phyloP scores from a whole-genome alignment of 2,113 vertebrate genomes.

The Trematocara variabile region DNA sequence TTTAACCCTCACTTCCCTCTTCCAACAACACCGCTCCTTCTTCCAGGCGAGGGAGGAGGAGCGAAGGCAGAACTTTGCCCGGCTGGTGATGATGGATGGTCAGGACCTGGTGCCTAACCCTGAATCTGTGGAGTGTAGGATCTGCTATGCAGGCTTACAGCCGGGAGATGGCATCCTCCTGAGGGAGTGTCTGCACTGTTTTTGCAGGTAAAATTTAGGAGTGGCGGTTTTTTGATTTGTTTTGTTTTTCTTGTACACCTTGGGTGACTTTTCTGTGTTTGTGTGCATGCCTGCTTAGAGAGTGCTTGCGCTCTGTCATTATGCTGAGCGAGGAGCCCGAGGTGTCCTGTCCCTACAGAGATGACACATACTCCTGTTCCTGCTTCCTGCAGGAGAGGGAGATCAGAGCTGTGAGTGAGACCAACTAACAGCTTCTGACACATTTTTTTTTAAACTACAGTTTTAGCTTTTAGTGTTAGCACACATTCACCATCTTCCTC shows the following conservation, averaged over 20 bases:
- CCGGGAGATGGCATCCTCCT: constrained; percentile 79
- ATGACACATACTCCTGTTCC: constrained; percentile 77
- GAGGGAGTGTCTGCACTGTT: constrained; percentile 84
- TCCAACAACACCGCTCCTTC: not conserved
- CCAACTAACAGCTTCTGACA: not conserved
- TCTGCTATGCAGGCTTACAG: constrained; percentile 76
- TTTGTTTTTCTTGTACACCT: not conserved
- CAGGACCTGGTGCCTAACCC: constrained; percentile 80
- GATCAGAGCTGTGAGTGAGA: constrained; percentile 78
- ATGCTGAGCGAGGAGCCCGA: constrained; percentile 79
- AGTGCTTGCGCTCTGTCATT: constrained; percentile 81
- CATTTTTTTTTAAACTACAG: not conserved
- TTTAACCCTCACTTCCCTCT: not conserved
- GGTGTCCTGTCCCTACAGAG: constrained; percentile 83
- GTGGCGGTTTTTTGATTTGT: not conserved
- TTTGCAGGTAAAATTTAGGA: constrained; percentile 72
- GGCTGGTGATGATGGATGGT: constrained; percentile 76
- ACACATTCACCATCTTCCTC: not conserved
- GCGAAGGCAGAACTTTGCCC: constrained; percentile 77
- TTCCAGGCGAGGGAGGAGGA: constrained; percentile 77
- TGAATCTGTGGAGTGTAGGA: constrained; percentile 78
- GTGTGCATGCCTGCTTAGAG: constrained; percentile 52
- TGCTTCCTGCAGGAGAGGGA: constrained; percentile 83
- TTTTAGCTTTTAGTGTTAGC: not conserved
- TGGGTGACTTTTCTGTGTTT: not conserved